Conservation (phyloP, 2,797 vertebrate species). For the Siniperca undulata region DNA sequence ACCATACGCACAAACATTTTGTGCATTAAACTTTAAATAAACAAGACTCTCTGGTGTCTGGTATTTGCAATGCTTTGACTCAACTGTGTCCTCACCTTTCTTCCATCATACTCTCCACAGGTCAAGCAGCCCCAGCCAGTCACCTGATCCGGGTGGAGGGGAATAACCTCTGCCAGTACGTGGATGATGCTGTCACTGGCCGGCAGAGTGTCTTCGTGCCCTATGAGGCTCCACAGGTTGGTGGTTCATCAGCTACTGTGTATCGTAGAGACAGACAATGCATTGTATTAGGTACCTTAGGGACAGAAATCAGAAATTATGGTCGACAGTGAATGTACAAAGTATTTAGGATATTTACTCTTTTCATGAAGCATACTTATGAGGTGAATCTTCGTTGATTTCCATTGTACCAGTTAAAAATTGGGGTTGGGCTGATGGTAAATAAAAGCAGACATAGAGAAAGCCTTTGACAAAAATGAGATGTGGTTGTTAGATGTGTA, state of each 20-base stretch:
- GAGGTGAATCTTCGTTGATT: neutral
- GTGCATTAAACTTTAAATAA: neutral
- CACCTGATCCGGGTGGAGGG: slow-evolving; percentile 98
- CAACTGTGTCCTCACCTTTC: neutral
- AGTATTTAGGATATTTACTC: neutral
- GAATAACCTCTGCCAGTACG: slow-evolving; percentile 95
- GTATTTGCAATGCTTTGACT: slow-evolving; percentile 2
- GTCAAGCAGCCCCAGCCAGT: slow-evolving; percentile 94
- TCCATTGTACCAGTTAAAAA: neutral
- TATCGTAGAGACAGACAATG: neutral
- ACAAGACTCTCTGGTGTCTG: neutral
- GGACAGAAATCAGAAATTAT: neutral
- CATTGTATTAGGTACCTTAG: neutral
- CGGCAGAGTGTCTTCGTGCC: slow-evolving; percentile 96
- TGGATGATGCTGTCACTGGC: slow-evolving; percentile 95
- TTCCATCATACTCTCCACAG: slow-evolving; percentile 75
- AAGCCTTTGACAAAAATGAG: neutral
- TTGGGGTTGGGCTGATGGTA: neutral
- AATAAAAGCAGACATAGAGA: neutral
- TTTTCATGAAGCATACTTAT: neutral
- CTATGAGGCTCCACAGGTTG: slow-evolving; percentile 96
- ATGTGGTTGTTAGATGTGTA: neutral
- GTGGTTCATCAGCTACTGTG: slow-evolving; percentile 30
- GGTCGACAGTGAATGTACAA: neutral
- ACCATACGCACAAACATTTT: neutral